phyloP scores from a whole-genome alignment of 2,888 invertebrate genomes.

The Drosophila cyrtoloma region DNA sequence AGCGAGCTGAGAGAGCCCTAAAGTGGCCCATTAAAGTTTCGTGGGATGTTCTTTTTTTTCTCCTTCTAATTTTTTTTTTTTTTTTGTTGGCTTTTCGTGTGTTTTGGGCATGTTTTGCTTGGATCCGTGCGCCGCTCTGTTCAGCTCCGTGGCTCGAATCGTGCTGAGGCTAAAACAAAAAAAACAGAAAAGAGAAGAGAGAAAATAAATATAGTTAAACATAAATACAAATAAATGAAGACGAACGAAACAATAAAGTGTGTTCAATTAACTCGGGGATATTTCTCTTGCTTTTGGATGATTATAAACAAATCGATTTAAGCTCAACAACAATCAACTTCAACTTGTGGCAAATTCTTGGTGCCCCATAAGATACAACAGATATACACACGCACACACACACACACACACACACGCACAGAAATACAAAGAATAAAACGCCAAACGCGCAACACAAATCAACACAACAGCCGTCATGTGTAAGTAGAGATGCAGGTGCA shows the following conservation, averaged over 20 bases:
- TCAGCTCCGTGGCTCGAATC: conserved; percentile 42
- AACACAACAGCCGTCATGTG: conserved; percentile 49
- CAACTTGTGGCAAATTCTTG: conserved; percentile 10
- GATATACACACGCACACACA: conserved; percentile 2
- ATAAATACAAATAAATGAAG: not conserved
- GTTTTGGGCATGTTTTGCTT: conserved; percentile 53
- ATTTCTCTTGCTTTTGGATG: conserved; percentile 25
- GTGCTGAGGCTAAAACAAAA: conserved; percentile 45
- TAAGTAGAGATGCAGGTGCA: conserved; percentile 38
- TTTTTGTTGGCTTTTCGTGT: conserved; percentile 1
- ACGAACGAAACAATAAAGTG: conserved; percentile 48
- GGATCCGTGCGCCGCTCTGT: conserved; percentile 29
- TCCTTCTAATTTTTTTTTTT: not conserved
- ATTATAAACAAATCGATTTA: conserved; percentile 45
- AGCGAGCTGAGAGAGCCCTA: conserved; percentile 8
- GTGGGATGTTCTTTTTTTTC: conserved; percentile 49
- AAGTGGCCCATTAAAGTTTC: conserved; percentile 53
- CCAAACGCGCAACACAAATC: conserved; percentile 20
- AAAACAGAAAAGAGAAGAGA: not conserved
- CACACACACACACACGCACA: not conserved
- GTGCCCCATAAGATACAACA: conserved; percentile 39
- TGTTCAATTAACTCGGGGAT: conserved; percentile 76
- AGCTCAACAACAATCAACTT: conserved; percentile 8
- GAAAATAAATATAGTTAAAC: not conserved
- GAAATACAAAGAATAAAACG: not conserved